Conservation (phyloP, 2,113 vertebrate genomes). For the Nematolebias whitei region DNA sequence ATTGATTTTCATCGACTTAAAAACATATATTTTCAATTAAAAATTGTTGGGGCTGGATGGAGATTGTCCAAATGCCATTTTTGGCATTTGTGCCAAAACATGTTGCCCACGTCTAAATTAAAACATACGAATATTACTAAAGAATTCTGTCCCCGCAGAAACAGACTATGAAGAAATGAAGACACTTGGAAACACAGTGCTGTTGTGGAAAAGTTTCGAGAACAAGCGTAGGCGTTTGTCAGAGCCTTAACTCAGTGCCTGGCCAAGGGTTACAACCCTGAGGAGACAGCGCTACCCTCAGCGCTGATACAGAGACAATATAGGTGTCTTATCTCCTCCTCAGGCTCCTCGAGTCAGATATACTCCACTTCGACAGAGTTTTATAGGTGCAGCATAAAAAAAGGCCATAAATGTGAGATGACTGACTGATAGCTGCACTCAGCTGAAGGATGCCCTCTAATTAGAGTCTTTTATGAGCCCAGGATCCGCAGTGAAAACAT, state of each 20-base stretch:
- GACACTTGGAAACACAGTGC: background rate
- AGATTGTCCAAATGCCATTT: no score
- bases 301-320: slow-evolving; percentile 59
- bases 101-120: no score
- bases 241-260: slow-evolving; percentile 17
- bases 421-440: slow-evolving; percentile 69
- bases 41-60: no score
- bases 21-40: no score
- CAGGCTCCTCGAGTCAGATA: slow-evolving; percentile 44
- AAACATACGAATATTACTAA: no score
- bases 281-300: slow-evolving; percentile 42
- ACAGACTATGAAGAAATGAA: background rate
- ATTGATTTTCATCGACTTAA: no score
- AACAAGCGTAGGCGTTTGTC: slow-evolving; percentile 46
- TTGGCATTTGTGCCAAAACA: no score
- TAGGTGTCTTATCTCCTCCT: slow-evolving; percentile 62
- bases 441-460: slow-evolving; percentile 69
- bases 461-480: slow-evolving; percentile 68
- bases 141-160: background rate
- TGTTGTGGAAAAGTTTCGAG: slow-evolving; percentile 8
- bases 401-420: slow-evolving; percentile 68
- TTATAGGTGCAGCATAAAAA: slow-evolving; percentile 62
- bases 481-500: slow-evolving; percentile 67
- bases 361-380: slow-evolving; percentile 42
- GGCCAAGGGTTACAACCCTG: slow-evolving; percentile 62